Percentiles rank a stretch among this genome's conserved stretches.
phyloP scores from a whole-genome alignment of 2,797 vertebrate genomes.

The Poecilia gillii region DNA sequence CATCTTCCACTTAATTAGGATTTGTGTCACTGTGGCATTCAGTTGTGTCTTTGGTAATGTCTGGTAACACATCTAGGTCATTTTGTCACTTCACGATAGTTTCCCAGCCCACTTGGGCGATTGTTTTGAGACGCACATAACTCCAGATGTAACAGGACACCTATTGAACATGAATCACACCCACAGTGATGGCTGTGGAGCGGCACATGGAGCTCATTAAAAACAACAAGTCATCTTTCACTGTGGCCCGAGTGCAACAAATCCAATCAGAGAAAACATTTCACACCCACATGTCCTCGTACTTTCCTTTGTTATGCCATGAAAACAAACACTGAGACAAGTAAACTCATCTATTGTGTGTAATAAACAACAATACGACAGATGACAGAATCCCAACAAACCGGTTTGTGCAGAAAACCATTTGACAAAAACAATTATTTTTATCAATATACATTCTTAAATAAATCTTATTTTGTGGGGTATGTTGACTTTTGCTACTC shows the following conservation, averaged over 20 bases:
- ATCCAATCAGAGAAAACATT: neutral
- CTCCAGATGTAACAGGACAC: slow-evolving; percentile 36
- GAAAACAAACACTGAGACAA: neutral
- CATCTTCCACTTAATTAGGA: slow-evolving; percentile 21
- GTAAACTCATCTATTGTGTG: neutral
- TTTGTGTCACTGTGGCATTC: slow-evolving; percentile 5
- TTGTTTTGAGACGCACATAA: slow-evolving; percentile 20
- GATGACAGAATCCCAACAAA: no score
- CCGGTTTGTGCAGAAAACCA: neutral
- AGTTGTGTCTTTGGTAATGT: slow-evolving; percentile 6
- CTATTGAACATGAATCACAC: slow-evolving; percentile 51
- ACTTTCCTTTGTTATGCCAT: neutral
- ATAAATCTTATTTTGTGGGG: neutral
- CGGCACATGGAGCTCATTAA: slow-evolving; percentile 45
- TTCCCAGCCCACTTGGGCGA: slow-evolving; percentile 15
- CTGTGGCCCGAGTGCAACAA: neutral
- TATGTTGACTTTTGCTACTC: neutral
- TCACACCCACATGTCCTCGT: neutral
- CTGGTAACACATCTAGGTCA: slow-evolving; percentile 24
- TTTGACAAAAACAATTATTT: neutral
- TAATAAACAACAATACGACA: neutral
- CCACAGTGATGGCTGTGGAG: slow-evolving; percentile 32
- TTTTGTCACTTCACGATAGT: slow-evolving; percentile 9
- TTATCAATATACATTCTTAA: neutral
- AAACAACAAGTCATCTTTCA: slow-evolving; percentile 16